Evolutionary conservation across 2,888 invertebrate species (phyloP).

Genomic region (Phortica okadai): DNA sequence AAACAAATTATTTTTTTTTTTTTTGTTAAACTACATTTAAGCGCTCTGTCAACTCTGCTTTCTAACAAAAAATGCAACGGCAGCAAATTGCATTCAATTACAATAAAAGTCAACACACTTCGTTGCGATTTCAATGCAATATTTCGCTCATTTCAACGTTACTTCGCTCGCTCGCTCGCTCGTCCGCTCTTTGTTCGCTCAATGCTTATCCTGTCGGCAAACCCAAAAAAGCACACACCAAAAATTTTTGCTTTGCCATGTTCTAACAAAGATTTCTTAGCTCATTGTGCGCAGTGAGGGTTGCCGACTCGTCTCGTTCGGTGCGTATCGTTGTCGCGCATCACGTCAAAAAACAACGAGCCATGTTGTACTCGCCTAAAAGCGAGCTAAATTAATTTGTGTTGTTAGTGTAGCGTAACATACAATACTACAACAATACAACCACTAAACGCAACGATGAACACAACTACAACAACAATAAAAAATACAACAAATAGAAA

Average conservation of each 20-base stretch:
- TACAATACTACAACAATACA: constrained; percentile 9
- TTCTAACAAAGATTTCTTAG: constrained; percentile 36
- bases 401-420: not conserved
- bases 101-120: too few species aligned
- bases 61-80: too few species aligned
- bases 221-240: constrained; percentile 27
- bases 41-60: too few species aligned
- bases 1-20: not conserved
- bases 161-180: constrained; percentile 27
- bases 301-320: constrained; percentile 66
- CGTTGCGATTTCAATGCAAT: too few species aligned
- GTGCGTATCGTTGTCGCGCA: constrained; percentile 58
- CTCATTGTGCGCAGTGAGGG: constrained; percentile 61
- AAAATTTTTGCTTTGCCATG: constrained; percentile 43
- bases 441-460: not conserved
- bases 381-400: not conserved
- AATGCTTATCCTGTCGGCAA: constrained; percentile 33
- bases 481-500: not conserved
- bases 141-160: not conserved
- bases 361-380: constrained; percentile 28
- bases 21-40: not conserved
- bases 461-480: not conserved
- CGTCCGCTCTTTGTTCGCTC: constrained; percentile 63
- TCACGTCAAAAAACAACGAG: constrained; percentile 32
- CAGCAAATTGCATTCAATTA: too few species aligned